Base-by-base conservation (phyloP, 2,797 vertebrate species). In the Gila robusta region DNA sequence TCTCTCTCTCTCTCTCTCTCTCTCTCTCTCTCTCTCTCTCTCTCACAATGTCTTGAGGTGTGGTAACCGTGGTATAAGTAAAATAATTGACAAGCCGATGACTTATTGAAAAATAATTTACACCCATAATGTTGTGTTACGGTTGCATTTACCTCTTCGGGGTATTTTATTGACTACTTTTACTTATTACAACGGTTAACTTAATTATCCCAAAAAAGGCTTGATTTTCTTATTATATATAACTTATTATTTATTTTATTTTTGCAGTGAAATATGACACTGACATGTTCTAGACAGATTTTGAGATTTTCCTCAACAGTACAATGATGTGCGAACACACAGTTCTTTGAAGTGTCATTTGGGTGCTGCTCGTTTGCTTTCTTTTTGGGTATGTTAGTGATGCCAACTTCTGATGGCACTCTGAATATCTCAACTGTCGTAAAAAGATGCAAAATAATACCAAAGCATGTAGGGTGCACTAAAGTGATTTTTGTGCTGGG, bases 311-410 rank as follows among this genome's bases (percentile, higher is more conserved):
- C 19, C 19, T 77, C 52, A 77, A n/a, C n/a, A 44, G 80, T 7
- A n/a, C 39, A 21, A 66, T 67, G 52, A 39, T 73, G 23, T 23
- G 11, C 5, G 10, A 72, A 72, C n/a, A 59, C 2, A 71, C 1
- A 77, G 32, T 56, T 56, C 74, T 77, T 77, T 77, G 74, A 77
- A 77, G 32, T 39, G 74, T 59, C 21, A 59, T 59, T 82, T 59
- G 59, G 10, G 0, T 72, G 54, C 19, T 4, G 54, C 12, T 83
- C 26, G 47, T 83, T 35, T 74, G 6, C 19, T 73, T 73, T 72
- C 2, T 35, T 32, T 5, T 83, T 59, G 9, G 12, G 28, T 35
- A n/a, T 74, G 81, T 66, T 59, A 64, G 59, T 83, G 71, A 66
- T 74, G 56, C 66, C 28, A 74, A 37, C 41, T 64, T 11, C 11